These are phyloP conservation scores for Onychomys torridus DNA, from an alignment of 2,797 vertebrate genomes.

Conservation along the genomic window DNA sequence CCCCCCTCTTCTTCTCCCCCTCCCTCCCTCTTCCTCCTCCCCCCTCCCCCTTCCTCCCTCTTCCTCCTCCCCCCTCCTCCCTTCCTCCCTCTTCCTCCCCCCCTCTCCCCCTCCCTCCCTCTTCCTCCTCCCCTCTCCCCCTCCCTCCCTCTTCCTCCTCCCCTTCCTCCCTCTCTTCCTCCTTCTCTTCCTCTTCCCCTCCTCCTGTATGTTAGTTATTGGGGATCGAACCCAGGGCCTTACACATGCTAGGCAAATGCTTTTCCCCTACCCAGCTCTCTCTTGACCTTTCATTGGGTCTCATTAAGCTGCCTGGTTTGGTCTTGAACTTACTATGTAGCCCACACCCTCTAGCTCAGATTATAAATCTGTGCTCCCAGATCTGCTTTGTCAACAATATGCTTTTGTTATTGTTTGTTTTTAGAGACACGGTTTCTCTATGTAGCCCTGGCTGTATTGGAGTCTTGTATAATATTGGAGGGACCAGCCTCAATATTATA, in stretches of 20 bases:
- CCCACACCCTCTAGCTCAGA: background rate
- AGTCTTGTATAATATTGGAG: no score
- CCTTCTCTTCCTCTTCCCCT: background rate
- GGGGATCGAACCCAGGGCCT: background rate
- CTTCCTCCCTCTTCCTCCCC: no score
- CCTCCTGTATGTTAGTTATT: background rate
- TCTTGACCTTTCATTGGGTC: background rate
- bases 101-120: background rate
- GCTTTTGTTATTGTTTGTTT: background rate
- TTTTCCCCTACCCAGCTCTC: background rate
- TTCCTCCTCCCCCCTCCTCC: no score
- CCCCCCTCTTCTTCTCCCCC: rapidly evolving
- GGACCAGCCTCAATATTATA: no score
- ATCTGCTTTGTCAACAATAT: background rate
- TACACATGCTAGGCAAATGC: background rate
- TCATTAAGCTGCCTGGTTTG: background rate
- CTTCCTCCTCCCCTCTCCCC: no score
- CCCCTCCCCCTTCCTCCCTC: background rate
- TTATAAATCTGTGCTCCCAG: background rate
- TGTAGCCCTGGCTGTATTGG: background rate
- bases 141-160: background rate
- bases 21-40: background rate
- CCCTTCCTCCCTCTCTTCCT: background rate
- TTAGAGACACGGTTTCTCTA: background rate
- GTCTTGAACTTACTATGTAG: background rate